These are phyloP conservation scores for Acrocephalus scirpaceus DNA, from an alignment of 2,797 vertebrate genomes.

Conservation along the genomic window DNA sequence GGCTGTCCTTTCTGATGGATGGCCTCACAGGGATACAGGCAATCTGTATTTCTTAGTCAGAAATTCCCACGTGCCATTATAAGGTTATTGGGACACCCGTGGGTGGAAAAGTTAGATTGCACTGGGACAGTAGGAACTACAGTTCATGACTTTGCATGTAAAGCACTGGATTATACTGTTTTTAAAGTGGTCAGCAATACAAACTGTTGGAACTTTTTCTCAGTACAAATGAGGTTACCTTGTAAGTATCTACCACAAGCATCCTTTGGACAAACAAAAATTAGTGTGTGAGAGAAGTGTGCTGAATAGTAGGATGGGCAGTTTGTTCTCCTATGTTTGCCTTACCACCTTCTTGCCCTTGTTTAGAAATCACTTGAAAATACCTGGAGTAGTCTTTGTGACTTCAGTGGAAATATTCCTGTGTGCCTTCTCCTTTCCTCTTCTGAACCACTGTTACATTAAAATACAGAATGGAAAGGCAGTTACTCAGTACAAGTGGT, in stretches of 20 bases:
- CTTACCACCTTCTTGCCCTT: not conserved
- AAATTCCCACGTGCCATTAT: not conserved
- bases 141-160: not conserved
- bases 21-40: not conserved
- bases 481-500: not conserved
- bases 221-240: accelerated
- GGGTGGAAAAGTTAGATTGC: not conserved
- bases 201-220: not conserved
- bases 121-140: not conserved
- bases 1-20: not conserved
- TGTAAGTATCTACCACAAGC: not conserved
- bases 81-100: not conserved
- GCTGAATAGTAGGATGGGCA: not conserved
- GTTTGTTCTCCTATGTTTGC: not conserved
- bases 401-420: not conserved
- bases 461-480: not conserved
- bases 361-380: not conserved
- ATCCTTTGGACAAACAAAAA: not conserved
- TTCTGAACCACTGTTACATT: not conserved
- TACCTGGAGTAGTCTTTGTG: not conserved
- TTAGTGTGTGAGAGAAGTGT: not conserved
- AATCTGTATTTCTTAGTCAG: not conserved
- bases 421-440: not conserved
- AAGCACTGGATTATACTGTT: not conserved
- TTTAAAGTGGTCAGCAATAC: not conserved